Conservation (phyloP, 2,797 vertebrate species). For the Hyperoplus lanceolatus region DNA sequence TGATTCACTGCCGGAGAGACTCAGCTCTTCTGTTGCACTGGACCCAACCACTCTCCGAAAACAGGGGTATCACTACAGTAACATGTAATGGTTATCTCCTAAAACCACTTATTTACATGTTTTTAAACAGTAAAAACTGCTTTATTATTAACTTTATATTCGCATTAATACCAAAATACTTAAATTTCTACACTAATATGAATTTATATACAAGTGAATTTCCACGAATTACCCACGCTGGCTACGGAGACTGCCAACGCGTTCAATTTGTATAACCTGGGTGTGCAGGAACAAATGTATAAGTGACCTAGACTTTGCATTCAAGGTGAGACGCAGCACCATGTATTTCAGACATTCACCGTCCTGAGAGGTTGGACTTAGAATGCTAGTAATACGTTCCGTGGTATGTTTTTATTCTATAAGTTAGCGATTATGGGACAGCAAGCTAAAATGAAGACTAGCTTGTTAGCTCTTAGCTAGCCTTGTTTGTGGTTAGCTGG, state of each 20-base stretch:
- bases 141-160: fast-evolving
- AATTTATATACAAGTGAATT: fast-evolving
- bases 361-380: not conserved
- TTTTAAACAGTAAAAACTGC: fast-evolving
- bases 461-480: slow-evolving; percentile 61
- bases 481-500: slow-evolving; percentile 42
- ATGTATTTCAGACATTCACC: not conserved
- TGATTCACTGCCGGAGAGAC: not conserved
- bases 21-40: slow-evolving; percentile 33
- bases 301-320: slow-evolving; percentile 78
- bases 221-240: not conserved
- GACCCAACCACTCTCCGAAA: slow-evolving; percentile 56
- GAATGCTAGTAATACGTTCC: not conserved
- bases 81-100: fast-evolving
- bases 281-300: slow-evolving; percentile 71
- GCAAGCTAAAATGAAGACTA: slow-evolving; percentile 30
- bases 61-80: not conserved
- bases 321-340: slow-evolving; percentile 79
- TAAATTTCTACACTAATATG: fast-evolving
- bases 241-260: not conserved
- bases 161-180: fast-evolving
- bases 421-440: not conserved
- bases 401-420: slow-evolving; percentile 11
- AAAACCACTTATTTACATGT: fast-evolving
- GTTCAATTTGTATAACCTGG: slow-evolving; percentile 62